phyloP scores from a whole-genome alignment of 2,797 vertebrate species.

The Cyclopterus lumpus region DNA sequence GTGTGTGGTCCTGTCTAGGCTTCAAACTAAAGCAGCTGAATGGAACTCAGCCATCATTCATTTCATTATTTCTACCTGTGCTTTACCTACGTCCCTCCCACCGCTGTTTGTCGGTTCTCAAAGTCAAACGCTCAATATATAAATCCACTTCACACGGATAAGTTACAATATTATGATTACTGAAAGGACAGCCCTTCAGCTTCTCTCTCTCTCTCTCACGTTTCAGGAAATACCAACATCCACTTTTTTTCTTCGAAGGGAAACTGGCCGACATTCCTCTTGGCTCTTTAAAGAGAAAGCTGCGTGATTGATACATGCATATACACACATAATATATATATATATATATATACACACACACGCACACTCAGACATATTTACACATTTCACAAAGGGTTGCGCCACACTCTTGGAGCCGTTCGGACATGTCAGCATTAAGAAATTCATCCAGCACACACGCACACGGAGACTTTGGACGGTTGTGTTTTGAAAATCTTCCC shows the following conservation, averaged over 20 bases:
- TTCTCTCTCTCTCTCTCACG: conserved; percentile 14
- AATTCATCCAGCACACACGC: conserved; percentile 11
- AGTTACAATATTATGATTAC: background rate
- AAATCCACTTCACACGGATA: background rate
- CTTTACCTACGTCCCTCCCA: background rate
- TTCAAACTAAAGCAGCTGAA: background rate
- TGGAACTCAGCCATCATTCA: background rate
- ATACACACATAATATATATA: background rate
- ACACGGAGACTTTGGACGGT: conserved; percentile 3
- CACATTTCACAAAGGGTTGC: background rate
- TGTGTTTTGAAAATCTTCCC: conserved; percentile 24
- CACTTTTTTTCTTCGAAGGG: conserved; percentile 43
- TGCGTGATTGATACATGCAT: conserved; percentile 49
- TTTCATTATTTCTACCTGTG: background rate
- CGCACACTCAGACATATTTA: conserved; percentile 7
- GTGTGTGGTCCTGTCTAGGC: background rate
- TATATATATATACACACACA: background rate
- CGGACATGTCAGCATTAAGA: conserved; percentile 23
- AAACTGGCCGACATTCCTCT: conserved; percentile 74
- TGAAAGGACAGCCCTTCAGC: background rate
- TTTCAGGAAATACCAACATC: conserved; percentile 78
- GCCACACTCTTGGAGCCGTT: conserved; percentile 18
- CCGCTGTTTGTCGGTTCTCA: background rate
- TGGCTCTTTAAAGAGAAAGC: conserved; percentile 69
- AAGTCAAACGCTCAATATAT: background rate